phyloP scores from a whole-genome alignment of 37 sponge, comb jelly and placozoan genomes.

The Agelas oroides region DNA sequence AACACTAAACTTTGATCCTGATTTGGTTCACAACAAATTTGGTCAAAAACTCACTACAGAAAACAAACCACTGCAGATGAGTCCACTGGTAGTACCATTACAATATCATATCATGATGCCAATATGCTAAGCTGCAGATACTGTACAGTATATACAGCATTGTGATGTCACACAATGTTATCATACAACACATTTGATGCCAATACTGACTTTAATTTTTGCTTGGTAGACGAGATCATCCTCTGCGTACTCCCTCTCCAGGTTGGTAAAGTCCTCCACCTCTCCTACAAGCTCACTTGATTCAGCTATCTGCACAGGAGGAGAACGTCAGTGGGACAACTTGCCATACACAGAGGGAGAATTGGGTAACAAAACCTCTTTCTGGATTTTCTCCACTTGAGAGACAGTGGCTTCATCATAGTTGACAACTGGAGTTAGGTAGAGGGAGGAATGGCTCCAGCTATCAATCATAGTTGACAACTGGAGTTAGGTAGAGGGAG shows the following conservation, averaged over 20 bases:
- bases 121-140: no score
- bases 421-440: conserved; percentile 9
- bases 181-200: no score
- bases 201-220: conserved; percentile 84
- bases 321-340: not conserved
- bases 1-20: no score
- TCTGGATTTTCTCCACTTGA: conserved; percentile 87
- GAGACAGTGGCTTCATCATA: conserved; percentile 81
- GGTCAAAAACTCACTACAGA: no score
- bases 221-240: conserved; percentile 81
- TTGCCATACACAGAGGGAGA: not conserved
- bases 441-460: no score
- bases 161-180: not conserved
- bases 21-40: no score
- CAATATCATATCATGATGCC: no score
- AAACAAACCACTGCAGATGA: no score
- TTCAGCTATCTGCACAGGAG: conserved; percentile 56
- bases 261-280: conserved; percentile 60
- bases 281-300: conserved; percentile 74
- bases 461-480: no score
- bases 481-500: no score
- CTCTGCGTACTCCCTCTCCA: conserved; percentile 64
- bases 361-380: conserved; percentile 56
- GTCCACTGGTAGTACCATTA: no score
- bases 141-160: not conserved